phyloP scores from a whole-genome alignment of 2,113 vertebrate species.

The Charina bottae region DNA sequence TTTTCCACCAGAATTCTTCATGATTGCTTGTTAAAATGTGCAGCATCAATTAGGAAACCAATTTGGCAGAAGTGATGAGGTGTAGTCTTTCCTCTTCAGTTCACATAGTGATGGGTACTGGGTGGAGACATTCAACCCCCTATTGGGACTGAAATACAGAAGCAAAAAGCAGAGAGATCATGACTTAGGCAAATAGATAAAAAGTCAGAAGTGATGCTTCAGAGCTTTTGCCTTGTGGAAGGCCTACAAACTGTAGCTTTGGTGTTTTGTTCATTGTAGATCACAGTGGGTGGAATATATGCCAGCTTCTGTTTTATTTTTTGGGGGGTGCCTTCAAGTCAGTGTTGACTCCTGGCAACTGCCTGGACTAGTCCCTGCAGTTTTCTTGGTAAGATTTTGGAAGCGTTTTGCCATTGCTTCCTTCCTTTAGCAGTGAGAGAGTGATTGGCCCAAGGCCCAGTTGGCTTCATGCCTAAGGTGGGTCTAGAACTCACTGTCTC shows the following conservation, averaged over 20 bases:
- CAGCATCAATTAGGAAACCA: conserved; percentile 49
- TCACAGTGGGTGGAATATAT: conserved; percentile 23
- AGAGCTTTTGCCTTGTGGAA: not conserved
- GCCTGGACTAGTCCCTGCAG: not conserved
- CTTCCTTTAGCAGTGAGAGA: not conserved
- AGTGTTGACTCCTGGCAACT: not conserved
- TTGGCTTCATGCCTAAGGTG: not conserved
- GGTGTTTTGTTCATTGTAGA: conserved; percentile 10
- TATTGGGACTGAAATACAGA: not conserved
- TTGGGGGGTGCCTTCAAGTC: not conserved
- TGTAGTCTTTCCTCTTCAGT: conserved; percentile 20
- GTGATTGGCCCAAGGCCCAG: not conserved
- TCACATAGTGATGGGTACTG: conserved; percentile 39
- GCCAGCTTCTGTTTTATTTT: no score
- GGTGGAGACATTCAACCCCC: conserved; percentile 10
- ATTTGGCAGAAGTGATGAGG: conserved; percentile 32
- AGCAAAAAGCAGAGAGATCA: fast-evolving
- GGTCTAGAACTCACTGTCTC: not conserved
- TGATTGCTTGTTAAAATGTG: conserved; percentile 41
- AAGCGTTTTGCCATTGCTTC: not conserved
- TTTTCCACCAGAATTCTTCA: conserved; percentile 37
- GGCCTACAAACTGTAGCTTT: fast-evolving
- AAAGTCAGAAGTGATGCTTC: not conserved
- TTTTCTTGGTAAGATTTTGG: not conserved
- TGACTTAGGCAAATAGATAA: not conserved